These are phyloP conservation scores for Antitype chi DNA, from an alignment of 2,888 invertebrate genomes.

Conservation along the genomic window DNA sequence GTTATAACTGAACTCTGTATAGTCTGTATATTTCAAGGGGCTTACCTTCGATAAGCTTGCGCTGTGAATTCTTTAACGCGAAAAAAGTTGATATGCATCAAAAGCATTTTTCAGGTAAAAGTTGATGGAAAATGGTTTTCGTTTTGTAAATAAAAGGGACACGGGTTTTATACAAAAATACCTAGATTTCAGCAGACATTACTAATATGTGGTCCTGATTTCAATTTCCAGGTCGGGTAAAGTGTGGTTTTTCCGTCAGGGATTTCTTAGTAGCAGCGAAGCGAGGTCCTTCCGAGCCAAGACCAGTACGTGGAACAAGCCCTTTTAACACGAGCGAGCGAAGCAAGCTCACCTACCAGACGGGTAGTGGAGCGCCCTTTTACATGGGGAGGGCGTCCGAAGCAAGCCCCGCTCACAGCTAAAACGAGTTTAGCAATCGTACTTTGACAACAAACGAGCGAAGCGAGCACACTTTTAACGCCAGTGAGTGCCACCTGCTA, in stretches of 20 bases:
- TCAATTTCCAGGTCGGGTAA: no score
- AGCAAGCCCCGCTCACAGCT: no score
- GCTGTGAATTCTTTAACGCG: neutral
- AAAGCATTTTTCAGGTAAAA: neutral
- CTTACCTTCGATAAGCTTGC: neutral
- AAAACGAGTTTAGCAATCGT: no score
- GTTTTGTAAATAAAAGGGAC: neutral
- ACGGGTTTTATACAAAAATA: neutral
- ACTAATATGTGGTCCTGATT: neutral
- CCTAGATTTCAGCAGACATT: neutral
- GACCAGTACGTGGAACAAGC: no score
- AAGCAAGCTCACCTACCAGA: no score
- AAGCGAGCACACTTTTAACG: no score
- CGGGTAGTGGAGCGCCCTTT: no score
- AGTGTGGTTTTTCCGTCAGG: neutral
- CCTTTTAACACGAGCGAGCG: no score
- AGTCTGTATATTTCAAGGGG: neutral
- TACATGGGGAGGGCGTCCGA: no score
- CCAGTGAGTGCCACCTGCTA: no score
- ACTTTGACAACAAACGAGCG: no score
- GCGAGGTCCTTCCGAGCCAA: no score
- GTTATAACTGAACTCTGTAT: neutral
- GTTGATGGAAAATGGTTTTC: neutral
- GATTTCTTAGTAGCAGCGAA: neutral
- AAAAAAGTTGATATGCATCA: neutral